Conservation (phyloP, 2,113 vertebrate species). For the Regulus satrapa region DNA sequence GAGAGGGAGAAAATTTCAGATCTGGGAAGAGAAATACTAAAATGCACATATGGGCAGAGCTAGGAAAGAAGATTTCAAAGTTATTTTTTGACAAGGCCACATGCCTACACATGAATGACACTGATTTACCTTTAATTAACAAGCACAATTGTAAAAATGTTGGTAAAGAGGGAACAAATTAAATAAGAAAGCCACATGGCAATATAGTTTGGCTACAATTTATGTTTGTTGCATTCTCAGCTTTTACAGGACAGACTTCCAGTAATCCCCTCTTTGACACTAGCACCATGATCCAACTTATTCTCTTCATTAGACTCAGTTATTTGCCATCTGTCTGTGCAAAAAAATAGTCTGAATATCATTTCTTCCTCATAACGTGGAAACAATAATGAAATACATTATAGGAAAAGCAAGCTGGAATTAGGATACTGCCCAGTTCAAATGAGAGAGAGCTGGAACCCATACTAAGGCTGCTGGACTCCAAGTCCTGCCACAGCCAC, state of each 20-base stretch:
- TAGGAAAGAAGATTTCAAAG: not conserved
- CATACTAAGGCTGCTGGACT: not conserved
- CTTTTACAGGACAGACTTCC: constrained; percentile 14
- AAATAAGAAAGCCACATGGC: not conserved
- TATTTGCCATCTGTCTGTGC: constrained; percentile 26
- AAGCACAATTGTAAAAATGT: not conserved
- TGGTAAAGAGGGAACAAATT: not conserved
- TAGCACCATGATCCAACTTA: constrained; percentile 38
- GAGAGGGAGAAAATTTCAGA: not conserved
- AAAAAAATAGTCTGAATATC: constrained; percentile 19
- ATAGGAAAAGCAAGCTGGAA: constrained; percentile 8
- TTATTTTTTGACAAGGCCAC: not conserved
- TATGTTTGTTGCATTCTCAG: constrained; percentile 41
- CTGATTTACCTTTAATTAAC: not conserved
- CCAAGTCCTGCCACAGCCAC: not conserved
- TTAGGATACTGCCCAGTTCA: not conserved
- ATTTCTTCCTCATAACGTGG: not conserved
- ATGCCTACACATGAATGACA: not conserved
- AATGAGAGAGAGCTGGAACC: not conserved
- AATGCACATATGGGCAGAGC: not conserved
- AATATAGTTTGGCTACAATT: not conserved
- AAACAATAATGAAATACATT: not conserved
- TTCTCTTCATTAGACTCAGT: constrained; percentile 33
- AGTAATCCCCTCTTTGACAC: constrained; percentile 33
- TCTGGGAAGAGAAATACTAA: not conserved